Conservation (phyloP, 2,113 vertebrate genomes). For the Anhinga anhinga region DNA sequence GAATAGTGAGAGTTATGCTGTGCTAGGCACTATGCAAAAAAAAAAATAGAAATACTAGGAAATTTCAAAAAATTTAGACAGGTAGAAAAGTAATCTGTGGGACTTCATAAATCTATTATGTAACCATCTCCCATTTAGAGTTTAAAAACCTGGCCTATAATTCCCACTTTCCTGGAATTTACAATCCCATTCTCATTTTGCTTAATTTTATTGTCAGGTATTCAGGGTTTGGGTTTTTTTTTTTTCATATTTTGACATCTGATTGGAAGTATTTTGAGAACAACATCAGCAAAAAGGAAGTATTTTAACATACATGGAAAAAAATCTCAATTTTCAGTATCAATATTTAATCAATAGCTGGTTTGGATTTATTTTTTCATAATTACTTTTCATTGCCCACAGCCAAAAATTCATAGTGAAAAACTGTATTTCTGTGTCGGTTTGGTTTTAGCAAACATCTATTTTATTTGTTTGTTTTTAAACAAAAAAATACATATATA, state of each 20-base stretch:
- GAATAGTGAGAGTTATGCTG: neutral
- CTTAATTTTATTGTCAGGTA: neutral
- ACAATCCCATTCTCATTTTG: neutral
- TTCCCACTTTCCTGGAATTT: neutral
- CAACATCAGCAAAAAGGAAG: neutral
- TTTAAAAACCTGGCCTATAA: neutral
- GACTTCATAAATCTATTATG: neutral
- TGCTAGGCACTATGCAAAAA: neutral
- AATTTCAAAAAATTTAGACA: neutral
- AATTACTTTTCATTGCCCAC: neutral
- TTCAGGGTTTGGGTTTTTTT: accelerated
- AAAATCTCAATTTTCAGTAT: neutral
- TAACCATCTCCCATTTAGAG: neutral
- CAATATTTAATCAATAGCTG: neutral
- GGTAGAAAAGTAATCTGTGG: neutral
- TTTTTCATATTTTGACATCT: neutral
- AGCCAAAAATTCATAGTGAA: neutral
- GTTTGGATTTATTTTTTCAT: neutral
- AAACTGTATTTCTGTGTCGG: neutral
- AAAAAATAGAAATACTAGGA: neutral
- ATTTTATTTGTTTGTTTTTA: neutral
- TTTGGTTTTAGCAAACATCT: neutral
- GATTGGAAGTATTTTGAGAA: neutral
- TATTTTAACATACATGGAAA: neutral
- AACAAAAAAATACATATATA: accelerated